Base-by-base conservation (phyloP, 2,797 vertebrate species). In the Macropus fuliginosus region DNA sequence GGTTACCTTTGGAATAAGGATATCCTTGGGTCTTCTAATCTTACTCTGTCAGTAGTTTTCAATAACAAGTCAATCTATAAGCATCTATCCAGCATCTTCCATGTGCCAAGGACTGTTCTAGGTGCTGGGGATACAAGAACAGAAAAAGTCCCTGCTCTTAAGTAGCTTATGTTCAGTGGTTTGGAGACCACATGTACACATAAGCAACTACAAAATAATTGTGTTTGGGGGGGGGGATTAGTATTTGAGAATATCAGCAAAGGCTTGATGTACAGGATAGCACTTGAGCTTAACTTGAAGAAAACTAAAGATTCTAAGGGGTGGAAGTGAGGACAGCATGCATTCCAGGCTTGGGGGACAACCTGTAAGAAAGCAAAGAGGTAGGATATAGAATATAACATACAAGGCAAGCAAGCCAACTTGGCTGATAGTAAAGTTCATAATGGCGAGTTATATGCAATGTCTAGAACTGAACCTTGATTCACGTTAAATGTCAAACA, bases 111-210 rank as follows among this genome's bases (percentile, higher is more conserved):
- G 46, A 50, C 66, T 90, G 52, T 54, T 52, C 9, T 56, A 8
- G 3, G 0, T 56, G 16, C 1, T 10, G 16, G 18, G 46, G 28
- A 52, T 24, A 34, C 6, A 8, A 40, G 66, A 74, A 13, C 13
- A 91, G 50, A n/a, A 74, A 3, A 34, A 13, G 87, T 18, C 8
- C 1, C 0, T 14, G 14, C 6, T 40, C 56, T 40, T 0, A 1
- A 29, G 46, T 46, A 91, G 11, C 34, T 66, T 74, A n/a, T 11
- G 14, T 6, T 90, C 16, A 0, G 0, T 55, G 90, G 11, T 31
- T 93, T 50, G n/a, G 11, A 12, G 18, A 50, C 16, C 34, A n/a
- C 66, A 34, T 81, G 21, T 27, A 2, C 5, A 34, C 21, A 3
- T 1, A 46, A 6, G 27, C 52, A 59, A 59, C 27, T 31, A 31